Evolutionary conservation across 2,113 vertebrate species (phyloP), one percentile per base, ranked within the genome.

Genomic region (Lophochroa leadbeateri): DNA sequence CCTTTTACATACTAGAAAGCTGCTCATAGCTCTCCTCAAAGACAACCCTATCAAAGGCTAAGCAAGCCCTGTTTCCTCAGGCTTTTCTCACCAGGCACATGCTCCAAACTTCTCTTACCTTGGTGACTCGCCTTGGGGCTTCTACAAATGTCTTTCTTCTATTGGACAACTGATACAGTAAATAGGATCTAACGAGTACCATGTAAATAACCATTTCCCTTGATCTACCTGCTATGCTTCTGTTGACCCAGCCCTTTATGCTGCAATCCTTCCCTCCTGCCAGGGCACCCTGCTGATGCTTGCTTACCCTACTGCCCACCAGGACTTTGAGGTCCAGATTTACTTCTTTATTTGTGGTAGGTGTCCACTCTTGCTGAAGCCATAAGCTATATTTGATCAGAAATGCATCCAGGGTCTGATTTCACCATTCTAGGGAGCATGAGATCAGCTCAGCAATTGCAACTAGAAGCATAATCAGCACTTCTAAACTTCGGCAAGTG

Each of bases 161-260:
- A 60, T 35, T 19, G 27, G 17, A 46, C 31, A 60, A 27, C 0
- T 46, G 44, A 39, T 29, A 37, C 20, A 27, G 17, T 46, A 58
- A 46, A n/a, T 3, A 64, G 13, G 8, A 53, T 43, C n/a, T 71
- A 60, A 53, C 0, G 0, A 28, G 15, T 52, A 44, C 7, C 46
- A 49, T 9, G 5, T 52, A 74, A 87, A 55, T 35, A 50, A 61
- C 44, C 0, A 39, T 78, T 67, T 55, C 31, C 31, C 35, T 72
- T 13, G 5, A 49, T 44, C 60, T 41, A 39, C 33, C 12, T 77
- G n/a, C 20, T 44, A 6, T 20, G 27, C 10, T 57, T 55, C 35
- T 37, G 35, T 79, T 69, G 63, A 49, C 35, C 55, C 19, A 76
- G 16, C 3, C 17, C 23, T 46, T 4, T 28, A 17, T 24, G 37